Evolutionary conservation across 37 sponge, comb jelly and placozoan genomes (phyloP).

Genomic region (Haliclona indistincta): DNA sequence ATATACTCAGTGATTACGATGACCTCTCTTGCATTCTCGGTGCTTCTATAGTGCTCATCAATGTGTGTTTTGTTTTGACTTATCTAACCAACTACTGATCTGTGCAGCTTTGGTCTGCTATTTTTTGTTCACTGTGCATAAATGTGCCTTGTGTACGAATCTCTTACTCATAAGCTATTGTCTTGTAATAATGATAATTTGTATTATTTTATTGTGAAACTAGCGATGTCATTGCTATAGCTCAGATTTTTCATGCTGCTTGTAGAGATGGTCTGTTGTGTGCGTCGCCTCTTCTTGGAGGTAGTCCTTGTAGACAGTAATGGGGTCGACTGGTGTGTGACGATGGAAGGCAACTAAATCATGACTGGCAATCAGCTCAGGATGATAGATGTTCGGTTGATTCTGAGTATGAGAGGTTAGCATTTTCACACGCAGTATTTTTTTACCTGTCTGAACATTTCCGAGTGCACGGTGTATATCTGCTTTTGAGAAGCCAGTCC

Average conservation of each 20-base stretch:
- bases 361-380: conserved; percentile 8
- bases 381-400: conserved; percentile 57
- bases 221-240: not conserved
- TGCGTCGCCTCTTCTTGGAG: conserved; percentile 11
- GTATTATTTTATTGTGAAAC: too few species aligned
- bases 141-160: too few species aligned
- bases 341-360: conserved; percentile 62
- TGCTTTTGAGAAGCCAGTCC: conserved; percentile 5
- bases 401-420: conserved; percentile 12
- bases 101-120: too few species aligned
- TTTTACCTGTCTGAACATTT: conserved; percentile 72
- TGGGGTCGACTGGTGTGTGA: conserved; percentile 47
- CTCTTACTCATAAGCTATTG: too few species aligned
- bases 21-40: too few species aligned
- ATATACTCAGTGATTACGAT: too few species aligned
- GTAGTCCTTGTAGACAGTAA: conserved; percentile 42
- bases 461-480: conserved; percentile 43
- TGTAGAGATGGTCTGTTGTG: not conserved
- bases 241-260: not conserved
- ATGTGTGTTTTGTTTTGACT: too few species aligned
- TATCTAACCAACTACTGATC: too few species aligned
- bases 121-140: too few species aligned
- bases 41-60: too few species aligned
- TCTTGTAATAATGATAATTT: too few species aligned
- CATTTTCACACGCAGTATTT: not conserved